Evolutionary conservation across 2,113 vertebrate species (phyloP).

Genomic region (Sander lucioperca): DNA sequence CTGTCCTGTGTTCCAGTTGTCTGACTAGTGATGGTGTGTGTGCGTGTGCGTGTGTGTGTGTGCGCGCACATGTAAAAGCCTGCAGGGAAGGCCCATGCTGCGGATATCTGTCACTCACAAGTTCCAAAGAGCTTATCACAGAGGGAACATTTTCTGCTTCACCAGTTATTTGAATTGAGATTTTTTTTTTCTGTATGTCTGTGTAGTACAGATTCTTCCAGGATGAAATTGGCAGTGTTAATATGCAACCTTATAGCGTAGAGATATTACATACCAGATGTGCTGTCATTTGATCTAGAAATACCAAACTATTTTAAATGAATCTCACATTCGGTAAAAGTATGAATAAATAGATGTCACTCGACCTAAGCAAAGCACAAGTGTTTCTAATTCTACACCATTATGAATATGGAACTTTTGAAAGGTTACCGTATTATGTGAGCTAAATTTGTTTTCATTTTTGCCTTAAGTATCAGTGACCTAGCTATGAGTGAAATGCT

Average conservation of each 20-base stretch:
- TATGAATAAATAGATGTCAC: conserved; percentile 13
- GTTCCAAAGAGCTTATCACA: conserved; percentile 78
- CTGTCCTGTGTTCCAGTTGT: conserved; percentile 66
- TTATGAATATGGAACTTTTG: conserved; percentile 15
- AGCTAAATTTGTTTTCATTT: conserved; percentile 23
- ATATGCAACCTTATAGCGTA: conserved; percentile 33
- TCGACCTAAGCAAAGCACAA: conserved; percentile 4
- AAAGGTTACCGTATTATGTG: conserved; percentile 18
- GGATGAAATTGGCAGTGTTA: conserved; percentile 51
- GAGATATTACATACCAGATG: conserved; percentile 55
- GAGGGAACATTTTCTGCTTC: conserved; percentile 72
- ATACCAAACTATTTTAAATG: conserved; percentile 32
- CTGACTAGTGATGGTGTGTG: conserved; percentile 21
- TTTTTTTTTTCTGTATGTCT: conserved; percentile 55
- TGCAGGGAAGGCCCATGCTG: conserved; percentile 68
- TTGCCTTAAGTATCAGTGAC: conserved; percentile 10
- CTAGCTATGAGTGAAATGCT: conserved; percentile 15
- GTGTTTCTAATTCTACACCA: conserved; percentile 6
- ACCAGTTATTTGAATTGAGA: conserved; percentile 68
- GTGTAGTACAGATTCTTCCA: conserved; percentile 51
- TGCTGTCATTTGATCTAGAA: conserved; percentile 32
- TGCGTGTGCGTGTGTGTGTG: conserved; percentile 5
- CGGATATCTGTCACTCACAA: conserved; percentile 72
- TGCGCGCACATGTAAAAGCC: conserved; percentile 31
- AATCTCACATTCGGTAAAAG: conserved; percentile 16